Evolutionary conservation across 2,888 invertebrate genomes (phyloP).

Genomic region (Rhimphoctona megacephalus): DNA sequence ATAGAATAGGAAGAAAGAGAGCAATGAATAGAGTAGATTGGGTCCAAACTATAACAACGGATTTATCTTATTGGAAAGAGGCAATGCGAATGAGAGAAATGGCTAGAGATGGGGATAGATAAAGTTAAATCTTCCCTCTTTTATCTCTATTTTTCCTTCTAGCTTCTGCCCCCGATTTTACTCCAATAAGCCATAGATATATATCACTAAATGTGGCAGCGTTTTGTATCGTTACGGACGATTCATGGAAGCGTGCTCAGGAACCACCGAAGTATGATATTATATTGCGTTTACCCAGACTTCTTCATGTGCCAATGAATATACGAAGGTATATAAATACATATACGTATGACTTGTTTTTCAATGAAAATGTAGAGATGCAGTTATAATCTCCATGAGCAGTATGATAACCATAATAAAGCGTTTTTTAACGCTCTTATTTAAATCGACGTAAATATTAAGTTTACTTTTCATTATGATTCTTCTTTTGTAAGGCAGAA

Average conservation of each 20-base stretch:
- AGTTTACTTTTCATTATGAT: neutral
- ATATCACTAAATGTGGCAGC: conserved; percentile 14
- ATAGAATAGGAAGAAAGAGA: conserved; percentile 22
- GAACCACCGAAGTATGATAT: conserved; percentile 17
- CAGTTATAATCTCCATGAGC: neutral
- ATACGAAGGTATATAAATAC: neutral
- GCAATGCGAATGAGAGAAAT: conserved; percentile 27
- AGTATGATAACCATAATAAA: neutral
- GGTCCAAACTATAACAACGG: conserved; percentile 22
- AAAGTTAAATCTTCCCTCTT: conserved; percentile 15
- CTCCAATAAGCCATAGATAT: conserved; percentile 9
- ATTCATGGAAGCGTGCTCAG: conserved; percentile 8
- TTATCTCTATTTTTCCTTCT: conserved; percentile 13
- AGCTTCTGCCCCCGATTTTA: conserved; percentile 2
- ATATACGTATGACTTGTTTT: neutral
- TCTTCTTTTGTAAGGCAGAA: too few species aligned
- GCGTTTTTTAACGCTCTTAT: neutral
- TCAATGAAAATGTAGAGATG: neutral
- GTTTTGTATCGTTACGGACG: conserved; percentile 23
- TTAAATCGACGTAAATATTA: neutral
- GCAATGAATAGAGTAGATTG: conserved; percentile 15
- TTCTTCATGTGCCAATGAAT: neutral
- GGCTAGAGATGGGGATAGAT: conserved; percentile 10
- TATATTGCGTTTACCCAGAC: conserved; percentile 21
- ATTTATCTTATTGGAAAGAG: conserved; percentile 50